Evolutionary conservation across 2,797 vertebrate genomes (phyloP), one percentile per base, ranked within the genome.

Genomic region (Toxotes lorentzi): DNA sequence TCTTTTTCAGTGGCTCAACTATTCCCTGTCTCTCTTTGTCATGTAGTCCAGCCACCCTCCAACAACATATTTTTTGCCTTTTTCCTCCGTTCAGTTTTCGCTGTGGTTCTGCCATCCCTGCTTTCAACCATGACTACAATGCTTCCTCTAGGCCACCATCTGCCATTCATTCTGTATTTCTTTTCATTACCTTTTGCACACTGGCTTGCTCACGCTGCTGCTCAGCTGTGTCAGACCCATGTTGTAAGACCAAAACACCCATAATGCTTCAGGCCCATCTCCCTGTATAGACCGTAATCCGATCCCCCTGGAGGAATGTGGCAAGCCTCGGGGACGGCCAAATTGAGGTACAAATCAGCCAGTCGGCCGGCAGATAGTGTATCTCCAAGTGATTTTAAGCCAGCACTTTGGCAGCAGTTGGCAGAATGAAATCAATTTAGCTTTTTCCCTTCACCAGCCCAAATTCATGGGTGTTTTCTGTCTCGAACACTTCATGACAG

Each of bases 291-390:
- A 92, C 81, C 56, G 89, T 92, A 92, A 94, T 83, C 74, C 9
- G 90, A 94, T 83, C 85, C 90, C 83, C 79, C 60, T 16, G 82
- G 86, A 84, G 89, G 91, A 92, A 94, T 93, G 92, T 83, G 84
- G 84, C 78, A n/a, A 82, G 89, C 92, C 85, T 88, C 30, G 72
- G 79, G 89, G 90, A 89, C 60, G 59, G 88, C 90, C 92, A 93
- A 94, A 95, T 92, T 58, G 82, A 94, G 92, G 89, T 90, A 82
- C 88, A 82, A 88, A 91, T 91, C 93, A 89, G 89, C 87, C 76
- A 69, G 79, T 83, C 74, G 72, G 84, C 81, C 62, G n/a, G 66
- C 81, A 84, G 90, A 94, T 90, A 89, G 79, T 73, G 84, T 93
- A 79, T 91, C 93, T 89, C 78, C 62, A 16, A 90, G 86, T 88